Evolutionary conservation across 2,888 invertebrate genomes (phyloP).

Genomic region (Philereme transversata): DNA sequence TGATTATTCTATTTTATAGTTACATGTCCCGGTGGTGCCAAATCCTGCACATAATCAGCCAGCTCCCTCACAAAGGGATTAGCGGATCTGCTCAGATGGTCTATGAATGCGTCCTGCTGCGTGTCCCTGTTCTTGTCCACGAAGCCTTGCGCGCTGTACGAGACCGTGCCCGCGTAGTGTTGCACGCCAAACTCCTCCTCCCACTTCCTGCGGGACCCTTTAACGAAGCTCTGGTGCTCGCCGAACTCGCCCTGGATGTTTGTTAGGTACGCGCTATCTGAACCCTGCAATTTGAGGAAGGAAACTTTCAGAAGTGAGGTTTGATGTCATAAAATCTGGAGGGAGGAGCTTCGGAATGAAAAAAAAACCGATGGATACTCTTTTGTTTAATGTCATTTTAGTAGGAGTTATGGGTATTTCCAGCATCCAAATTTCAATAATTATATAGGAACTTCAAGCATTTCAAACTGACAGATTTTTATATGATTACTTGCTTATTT

Average conservation of each 20-base stretch:
- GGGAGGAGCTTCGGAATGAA: too few species aligned
- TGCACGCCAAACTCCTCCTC: conserved; percentile 94
- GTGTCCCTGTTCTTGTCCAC: conserved; percentile 97
- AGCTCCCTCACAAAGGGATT: conserved; percentile 93
- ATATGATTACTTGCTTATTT: too few species aligned
- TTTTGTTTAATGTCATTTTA: too few species aligned
- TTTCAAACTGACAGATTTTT: too few species aligned
- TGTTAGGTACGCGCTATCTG: conserved; percentile 93
- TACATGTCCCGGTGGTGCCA: conserved; percentile 87
- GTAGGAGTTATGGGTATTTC: too few species aligned
- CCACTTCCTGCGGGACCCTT: conserved; percentile 94
- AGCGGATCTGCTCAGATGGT: conserved; percentile 92
- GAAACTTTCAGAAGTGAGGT: not conserved
- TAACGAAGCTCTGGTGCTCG: conserved; percentile 91
- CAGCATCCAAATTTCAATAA: too few species aligned
- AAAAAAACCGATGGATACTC: too few species aligned
- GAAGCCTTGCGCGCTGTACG: conserved; percentile 90
- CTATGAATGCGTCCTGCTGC: conserved; percentile 96
- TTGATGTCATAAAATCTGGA: too few species aligned
- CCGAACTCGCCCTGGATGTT: conserved; percentile 95
- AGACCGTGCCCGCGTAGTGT: conserved; percentile 95
- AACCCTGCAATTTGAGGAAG: conserved; percentile 83
- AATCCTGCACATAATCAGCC: conserved; percentile 80
- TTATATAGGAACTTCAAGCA: too few species aligned
- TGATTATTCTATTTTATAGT: conserved; percentile 38